Evolutionary conservation across 2,888 invertebrate genomes (phyloP).

Genomic region (Thymelicus sylvestris): DNA sequence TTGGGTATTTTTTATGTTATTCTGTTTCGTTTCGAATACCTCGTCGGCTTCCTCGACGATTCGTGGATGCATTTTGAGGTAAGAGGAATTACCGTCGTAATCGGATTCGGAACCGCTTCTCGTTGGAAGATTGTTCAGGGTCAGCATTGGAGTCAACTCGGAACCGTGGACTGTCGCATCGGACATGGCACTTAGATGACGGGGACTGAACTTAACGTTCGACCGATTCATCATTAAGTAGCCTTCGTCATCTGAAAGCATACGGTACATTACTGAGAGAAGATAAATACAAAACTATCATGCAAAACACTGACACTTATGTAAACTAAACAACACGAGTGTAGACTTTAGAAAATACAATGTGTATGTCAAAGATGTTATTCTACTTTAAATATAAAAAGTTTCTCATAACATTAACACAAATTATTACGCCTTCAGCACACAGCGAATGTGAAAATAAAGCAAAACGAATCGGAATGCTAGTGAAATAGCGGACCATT

Average conservation of each 20-base stretch:
- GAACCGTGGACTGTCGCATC: constrained; percentile 63
- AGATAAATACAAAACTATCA: neutral
- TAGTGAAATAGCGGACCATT: neutral
- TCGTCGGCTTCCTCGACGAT: constrained; percentile 75
- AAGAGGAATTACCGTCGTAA: constrained; percentile 64
- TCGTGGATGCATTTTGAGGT: constrained; percentile 65
- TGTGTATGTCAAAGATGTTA: neutral
- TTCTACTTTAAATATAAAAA: neutral
- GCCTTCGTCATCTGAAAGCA: constrained; percentile 77
- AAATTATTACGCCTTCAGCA: too few species aligned
- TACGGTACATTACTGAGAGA: constrained; percentile 12
- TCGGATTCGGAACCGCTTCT: constrained; percentile 76
- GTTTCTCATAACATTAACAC: neutral
- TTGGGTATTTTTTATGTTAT: constrained; percentile 65
- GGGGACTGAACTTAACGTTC: constrained; percentile 83
- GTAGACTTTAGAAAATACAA: neutral
- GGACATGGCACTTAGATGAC: constrained; percentile 60
- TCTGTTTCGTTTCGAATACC: constrained; percentile 67
- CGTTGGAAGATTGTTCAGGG: constrained; percentile 67
- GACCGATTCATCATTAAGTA: constrained; percentile 87
- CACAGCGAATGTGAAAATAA: neutral
- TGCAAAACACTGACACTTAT: constrained; percentile 19
- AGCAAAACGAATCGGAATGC: neutral
- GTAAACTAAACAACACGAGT: constrained; percentile 3
- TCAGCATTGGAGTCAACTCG: constrained; percentile 84